These are phyloP conservation scores for Hermetia illucens DNA, from an alignment of 1,140 invertebrate genomes.

Conservation along the genomic window DNA sequence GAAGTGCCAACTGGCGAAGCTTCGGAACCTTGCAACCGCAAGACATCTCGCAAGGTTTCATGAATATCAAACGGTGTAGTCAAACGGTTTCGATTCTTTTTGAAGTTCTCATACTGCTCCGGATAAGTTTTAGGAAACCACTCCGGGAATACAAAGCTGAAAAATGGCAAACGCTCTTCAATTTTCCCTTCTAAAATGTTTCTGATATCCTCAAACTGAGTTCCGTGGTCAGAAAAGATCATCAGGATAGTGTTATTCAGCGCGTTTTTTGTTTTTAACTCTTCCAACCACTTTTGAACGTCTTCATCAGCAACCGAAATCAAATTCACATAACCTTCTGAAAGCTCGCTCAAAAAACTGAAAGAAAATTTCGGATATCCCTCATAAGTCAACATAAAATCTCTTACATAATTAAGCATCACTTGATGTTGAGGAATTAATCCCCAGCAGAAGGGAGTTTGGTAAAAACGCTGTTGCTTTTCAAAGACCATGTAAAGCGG, in stretches of 20 bases:
- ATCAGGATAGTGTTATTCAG: conserved; percentile 62
- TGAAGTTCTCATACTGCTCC: conserved; percentile 40
- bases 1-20: background rate
- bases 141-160: conserved; percentile 55
- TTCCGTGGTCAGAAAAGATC: conserved; percentile 74
- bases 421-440: too few species aligned
- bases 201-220: conserved; percentile 59
- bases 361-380: too few species aligned
- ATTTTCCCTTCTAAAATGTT: conserved; percentile 70
- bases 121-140: conserved; percentile 42
- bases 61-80: conserved; percentile 65
- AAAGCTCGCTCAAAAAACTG: too few species aligned
- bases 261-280: conserved; percentile 36
- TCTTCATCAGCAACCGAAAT: conserved; percentile 56
- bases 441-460: too few species aligned
- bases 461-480: too few species aligned
- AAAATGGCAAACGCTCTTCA: conserved; percentile 70
- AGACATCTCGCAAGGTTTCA: conserved; percentile 43
- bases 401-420: too few species aligned
- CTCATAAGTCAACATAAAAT: too few species aligned
- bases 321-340: too few species aligned
- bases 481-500: too few species aligned
- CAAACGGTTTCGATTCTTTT: conserved; percentile 46
- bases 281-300: conserved; percentile 41
- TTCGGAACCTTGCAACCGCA: conserved; percentile 32